Base-by-base conservation (phyloP, 1,140 invertebrate genomes). In the Drosophila jambulina region DNA sequence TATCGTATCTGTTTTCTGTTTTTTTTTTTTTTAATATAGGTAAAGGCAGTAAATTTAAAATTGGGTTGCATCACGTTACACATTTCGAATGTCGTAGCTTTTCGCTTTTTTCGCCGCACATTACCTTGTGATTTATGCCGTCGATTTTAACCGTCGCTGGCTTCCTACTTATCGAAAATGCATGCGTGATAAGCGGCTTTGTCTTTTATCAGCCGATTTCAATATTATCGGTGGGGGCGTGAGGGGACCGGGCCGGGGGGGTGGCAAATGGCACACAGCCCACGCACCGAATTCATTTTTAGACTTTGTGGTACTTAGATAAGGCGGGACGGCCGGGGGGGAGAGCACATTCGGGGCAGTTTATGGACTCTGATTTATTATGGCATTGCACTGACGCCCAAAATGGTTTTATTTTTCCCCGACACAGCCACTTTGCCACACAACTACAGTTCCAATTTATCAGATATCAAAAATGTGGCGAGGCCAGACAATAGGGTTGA, bases 301-400 rank as follows among this genome's bases (percentile, higher is more conserved):
- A 80, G 81, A 72, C 27, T 43, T 27, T 29, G 58, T 23, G 59
- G 51, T 53, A 62, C 75, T 19, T 53, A 45, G 61, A 63, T 63
- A 63, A 19, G 54, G 54, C 54, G 10, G 21, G 34, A 8, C 32
- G 61, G 25, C 17, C 3, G 29, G 34, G 21, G 34, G 13, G 23
- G 13, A 19, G 29, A 34, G 17, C 40, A 32, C 54, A 74, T 60
- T 60, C 53, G n/a, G 54, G 54, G 53, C 69, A 78, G 76, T 83
- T 80, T 80, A 83, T 84, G 77, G 81, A 36, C 58, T 63, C 65
- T 80, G 81, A 83, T 83, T 83, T 83, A 83, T 83, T 72, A 84
- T 80, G 83, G 81, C 81, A 68, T 59, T 81, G 48, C 63, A 70
- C 58, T 75, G 75, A 71, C 76, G 82, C 64, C 72, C 76, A 81